Evolutionary conservation across 2,797 vertebrate species (phyloP), one percentile per base, ranked within the genome.

Genomic region (Sebastes steindachneri): DNA sequence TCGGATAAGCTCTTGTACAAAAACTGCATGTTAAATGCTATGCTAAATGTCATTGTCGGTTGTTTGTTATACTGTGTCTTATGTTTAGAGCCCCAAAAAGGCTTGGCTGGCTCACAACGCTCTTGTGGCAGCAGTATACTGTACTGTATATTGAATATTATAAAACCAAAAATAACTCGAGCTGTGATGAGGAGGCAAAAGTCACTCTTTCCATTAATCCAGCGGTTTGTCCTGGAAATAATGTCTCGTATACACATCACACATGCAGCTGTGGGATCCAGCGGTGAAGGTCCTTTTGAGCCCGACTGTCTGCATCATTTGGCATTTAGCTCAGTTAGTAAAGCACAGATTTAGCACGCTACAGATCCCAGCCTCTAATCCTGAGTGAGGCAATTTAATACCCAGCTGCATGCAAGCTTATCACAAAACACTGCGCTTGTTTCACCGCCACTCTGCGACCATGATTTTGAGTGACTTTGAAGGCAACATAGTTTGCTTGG

Each of bases 401-500:
- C 81, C 66, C 26, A 59, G 54, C 73, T 75, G 73, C 26, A 66
- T 51, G 60, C 66, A 31, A 31, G 77, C 70, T 79, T 81, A 79
- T 83, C 75, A 62, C 63, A 35, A 75, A 79, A 77, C 63, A 70
- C 77, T 29, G 23, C 4, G 68, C 68, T 80, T 77, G 80, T 83
- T 78, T 70, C 55, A 19, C 64, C 14, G 77, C 55, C 68, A 48
- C 68, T 73, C 60, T 64, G 35, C 37, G 55, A 63, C 72, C 75
- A 12, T 23, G 73, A 66, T 63, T 73, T 66, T 60, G 79, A 76
- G 68, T 60, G 83, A 86, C 79, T 84, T 79, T 80, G 79, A 86
- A 76, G 35, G 62, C 64, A 64, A 62, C 77, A 68, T n/a, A 33
- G 19, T 84, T 68, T 66, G 60, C 60, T 67, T 19, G 65, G 70